Evolutionary conservation across 2,888 invertebrate genomes (phyloP).

Genomic region (Sarcophaga caerulescens): DNA sequence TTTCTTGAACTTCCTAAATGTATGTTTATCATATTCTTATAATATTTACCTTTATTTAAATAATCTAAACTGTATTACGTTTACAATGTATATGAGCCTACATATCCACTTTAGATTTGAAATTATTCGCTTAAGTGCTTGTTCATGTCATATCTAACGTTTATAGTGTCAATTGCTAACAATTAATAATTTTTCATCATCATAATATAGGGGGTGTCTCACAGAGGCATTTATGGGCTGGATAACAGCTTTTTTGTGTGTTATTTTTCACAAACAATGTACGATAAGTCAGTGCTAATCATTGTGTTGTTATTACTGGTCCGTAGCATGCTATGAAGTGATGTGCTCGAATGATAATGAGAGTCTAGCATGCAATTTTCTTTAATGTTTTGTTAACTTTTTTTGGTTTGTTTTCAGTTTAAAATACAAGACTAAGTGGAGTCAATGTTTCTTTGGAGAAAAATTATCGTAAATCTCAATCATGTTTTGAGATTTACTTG

Average conservation of each 20-base stretch:
- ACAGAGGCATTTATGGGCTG: not conserved
- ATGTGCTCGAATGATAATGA: conserved; percentile 13
- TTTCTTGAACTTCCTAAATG: no score
- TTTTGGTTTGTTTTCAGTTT: not conserved
- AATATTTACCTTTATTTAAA: no score
- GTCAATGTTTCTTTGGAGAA: conserved; percentile 14
- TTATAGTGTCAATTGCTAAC: conserved; percentile 59
- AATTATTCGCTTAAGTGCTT: conserved; percentile 52
- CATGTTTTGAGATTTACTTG: no score
- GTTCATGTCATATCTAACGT: conserved; percentile 58
- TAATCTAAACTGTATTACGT: no score
- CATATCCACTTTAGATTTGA: conserved; percentile 7
- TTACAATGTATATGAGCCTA: no score
- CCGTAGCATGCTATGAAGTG: no score
- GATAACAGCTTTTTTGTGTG: not conserved
- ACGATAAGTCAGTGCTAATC: no score
- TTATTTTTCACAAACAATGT: no score
- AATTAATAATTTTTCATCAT: conserved; percentile 38
- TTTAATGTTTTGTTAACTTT: conserved; percentile 16
- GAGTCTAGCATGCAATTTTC: conserved; percentile 36
- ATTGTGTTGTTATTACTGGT: no score
- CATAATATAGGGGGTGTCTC: not conserved
- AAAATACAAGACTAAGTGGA: not conserved
- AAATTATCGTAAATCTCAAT: conserved; percentile 30
- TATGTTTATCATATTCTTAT: no score